Evolutionary conservation across 92 coral and sea anemone genomes (phyloP).

Genomic region (Montipora capitata): DNA sequence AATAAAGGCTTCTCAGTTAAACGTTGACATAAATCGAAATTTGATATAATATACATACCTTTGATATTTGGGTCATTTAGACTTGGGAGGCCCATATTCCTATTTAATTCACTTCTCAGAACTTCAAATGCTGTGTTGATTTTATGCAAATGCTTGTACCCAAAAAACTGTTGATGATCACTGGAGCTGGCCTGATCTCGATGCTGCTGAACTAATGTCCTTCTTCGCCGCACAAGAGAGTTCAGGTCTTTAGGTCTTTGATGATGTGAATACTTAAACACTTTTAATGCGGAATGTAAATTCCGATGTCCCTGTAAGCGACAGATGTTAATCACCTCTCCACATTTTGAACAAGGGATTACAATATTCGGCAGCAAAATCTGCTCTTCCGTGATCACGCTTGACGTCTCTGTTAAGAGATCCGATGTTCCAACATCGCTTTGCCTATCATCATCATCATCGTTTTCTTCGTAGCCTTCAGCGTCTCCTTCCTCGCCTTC

Average conservation of each 20-base stretch:
- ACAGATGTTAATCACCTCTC: slow-evolving; percentile 84
- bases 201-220: slow-evolving; percentile 68
- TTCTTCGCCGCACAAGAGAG: slow-evolving; percentile 78
- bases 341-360: slow-evolving; percentile 90
- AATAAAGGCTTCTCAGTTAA: background rate
- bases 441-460: slow-evolving; percentile 17
- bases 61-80: slow-evolving; percentile 13
- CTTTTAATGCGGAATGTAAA: slow-evolving; percentile 89
- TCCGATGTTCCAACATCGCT: slow-evolving; percentile 23
- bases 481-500: slow-evolving; percentile 47
- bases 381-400: slow-evolving; percentile 39
- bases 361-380: slow-evolving; percentile 79
- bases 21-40: background rate
- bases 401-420: slow-evolving; percentile 33
- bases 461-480: background rate
- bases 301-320: slow-evolving; percentile 83
- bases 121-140: slow-evolving; percentile 94
- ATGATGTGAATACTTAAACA: slow-evolving; percentile 77
- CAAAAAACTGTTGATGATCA: slow-evolving; percentile 44
- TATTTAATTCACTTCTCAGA: slow-evolving; percentile 79
- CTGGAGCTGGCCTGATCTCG: slow-evolving; percentile 70
- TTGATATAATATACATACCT: slow-evolving; percentile 12
- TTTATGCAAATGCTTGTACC: slow-evolving; percentile 73
- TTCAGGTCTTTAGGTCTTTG: slow-evolving; percentile 72
- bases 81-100: slow-evolving; percentile 42